Conservation (phyloP, 2,888 invertebrate genomes). For the Yponomeuta evonymella region DNA sequence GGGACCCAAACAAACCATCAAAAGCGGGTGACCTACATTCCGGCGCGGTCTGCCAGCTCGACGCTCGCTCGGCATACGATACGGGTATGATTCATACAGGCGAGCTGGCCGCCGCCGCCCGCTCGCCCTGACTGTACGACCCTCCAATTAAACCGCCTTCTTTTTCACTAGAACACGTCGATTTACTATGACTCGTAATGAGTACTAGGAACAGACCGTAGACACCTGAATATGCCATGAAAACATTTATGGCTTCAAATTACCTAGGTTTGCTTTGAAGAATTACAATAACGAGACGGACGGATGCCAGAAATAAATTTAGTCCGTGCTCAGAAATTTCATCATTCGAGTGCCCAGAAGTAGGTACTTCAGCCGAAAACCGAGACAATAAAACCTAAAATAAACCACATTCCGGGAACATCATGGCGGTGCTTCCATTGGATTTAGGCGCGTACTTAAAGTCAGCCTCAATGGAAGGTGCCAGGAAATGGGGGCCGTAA, state of each 20-base stretch:
- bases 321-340: background rate
- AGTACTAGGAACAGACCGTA: background rate
- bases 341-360: background rate
- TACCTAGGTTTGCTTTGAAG: background rate
- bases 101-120: constrained; percentile 26
- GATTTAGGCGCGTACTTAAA: constrained; percentile 10
- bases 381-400: constrained; percentile 9
- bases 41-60: constrained; percentile 42
- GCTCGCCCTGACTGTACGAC: constrained; percentile 21
- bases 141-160: constrained; percentile 16
- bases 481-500: constrained; percentile 31
- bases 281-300: background rate
- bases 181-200: background rate
- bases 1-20: constrained; percentile 74
- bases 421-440: constrained; percentile 2
- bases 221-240: background rate
- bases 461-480: constrained; percentile 22
- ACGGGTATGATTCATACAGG: constrained; percentile 57
- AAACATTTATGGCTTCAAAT: background rate
- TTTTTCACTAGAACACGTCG: constrained; percentile 2
- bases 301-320: background rate
- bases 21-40: constrained; percentile 68
- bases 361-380: constrained; percentile 3
- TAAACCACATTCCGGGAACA: background rate
- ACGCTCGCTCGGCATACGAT: constrained; percentile 37